Percentiles rank a stretch among this genome's conserved stretches.
phyloP scores from a whole-genome alignment of 2,888 invertebrate genomes.

The Rugalucina vietnamica region DNA sequence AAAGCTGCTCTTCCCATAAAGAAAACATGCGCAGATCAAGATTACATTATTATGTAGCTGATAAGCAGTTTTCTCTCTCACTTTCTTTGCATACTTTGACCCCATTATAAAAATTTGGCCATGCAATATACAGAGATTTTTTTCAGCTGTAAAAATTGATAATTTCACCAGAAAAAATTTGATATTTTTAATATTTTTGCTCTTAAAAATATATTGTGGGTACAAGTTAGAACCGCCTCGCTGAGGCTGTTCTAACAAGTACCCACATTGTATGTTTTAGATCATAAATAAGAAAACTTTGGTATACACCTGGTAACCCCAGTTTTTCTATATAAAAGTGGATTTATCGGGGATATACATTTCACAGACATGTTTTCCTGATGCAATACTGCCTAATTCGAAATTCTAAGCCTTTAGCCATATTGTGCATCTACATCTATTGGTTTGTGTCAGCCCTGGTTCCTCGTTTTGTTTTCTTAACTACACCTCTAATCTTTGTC shows the following conservation, averaged over 20 bases:
- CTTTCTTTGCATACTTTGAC: no score
- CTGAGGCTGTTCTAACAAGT: background rate
- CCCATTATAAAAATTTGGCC: no score
- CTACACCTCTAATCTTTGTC: no score
- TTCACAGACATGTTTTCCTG: background rate
- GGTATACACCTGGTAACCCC: background rate
- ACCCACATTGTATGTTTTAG: background rate
- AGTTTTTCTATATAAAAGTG: background rate
- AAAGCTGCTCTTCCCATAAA: no score
- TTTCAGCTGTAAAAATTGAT: background rate
- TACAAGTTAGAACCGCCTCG: background rate
- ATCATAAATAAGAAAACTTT: background rate
- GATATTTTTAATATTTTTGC: background rate
- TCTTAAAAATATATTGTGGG: background rate
- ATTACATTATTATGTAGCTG: no score
- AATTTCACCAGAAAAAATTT: background rate
- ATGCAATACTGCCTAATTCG: background rate
- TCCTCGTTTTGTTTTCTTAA: no score
- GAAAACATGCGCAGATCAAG: no score
- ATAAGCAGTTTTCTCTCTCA: no score
- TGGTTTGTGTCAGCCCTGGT: no score
- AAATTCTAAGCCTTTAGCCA: background rate
- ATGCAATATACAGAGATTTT: background rate
- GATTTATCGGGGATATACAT: background rate
- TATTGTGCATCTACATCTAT: background rate